Evolutionary conservation across 2,888 invertebrate species (phyloP), one percentile per base, ranked within the genome.

Genomic region (Drosophila paranaensis): DNA sequence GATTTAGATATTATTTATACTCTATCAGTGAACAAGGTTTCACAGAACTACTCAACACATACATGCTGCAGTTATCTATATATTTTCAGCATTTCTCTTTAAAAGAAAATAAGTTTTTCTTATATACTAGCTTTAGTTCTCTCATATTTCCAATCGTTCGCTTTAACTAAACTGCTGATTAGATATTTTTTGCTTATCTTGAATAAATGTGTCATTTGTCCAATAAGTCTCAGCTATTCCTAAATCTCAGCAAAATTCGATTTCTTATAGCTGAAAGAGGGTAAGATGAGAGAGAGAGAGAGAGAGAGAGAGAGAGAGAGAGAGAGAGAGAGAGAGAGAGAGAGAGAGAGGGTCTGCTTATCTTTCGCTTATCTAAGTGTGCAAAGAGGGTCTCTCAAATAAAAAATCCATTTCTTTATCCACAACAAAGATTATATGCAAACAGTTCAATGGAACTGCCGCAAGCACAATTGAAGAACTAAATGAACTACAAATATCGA

Each of bases 121-220:
- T 30, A 46, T 16, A 16, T 16, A 16, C n/a, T 48, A n/a, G 30
- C 2, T 30, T 16, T 2, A 33, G 3, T 35, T 2, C 20, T 50
- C 6, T 20, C 3, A 33, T 3, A 35, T 50, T 35, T 16, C 13
- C 30, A 33, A 50, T 33, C 11, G 1, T 11, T 11, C 13, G 33
- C 16, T 35, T 50, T 50, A 3, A 16, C 20, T 35, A 8, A 50
- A 50, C 13, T n/a, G 1, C 33, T 50, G 50, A 50, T 50, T 50
- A 33, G 50, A 50, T 48, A 30, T 50, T 16, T 35, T 13, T 11
- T 6, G 35, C 50, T 50, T 50, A 50, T 50, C 50, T 20, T 50
- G 13, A 11, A 16, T 50, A 16, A 48, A 48, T 48, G 33, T 33
- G 6, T 16, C 30, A 33, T 33, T 30, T 6, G 16, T 1, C 6